A percentile compares a stretch with the other conserved stretches of the same genome.
These are phyloP conservation scores for Nymphalis polychloros DNA, from an alignment of 2,888 invertebrate species.

Conservation along the genomic window DNA sequence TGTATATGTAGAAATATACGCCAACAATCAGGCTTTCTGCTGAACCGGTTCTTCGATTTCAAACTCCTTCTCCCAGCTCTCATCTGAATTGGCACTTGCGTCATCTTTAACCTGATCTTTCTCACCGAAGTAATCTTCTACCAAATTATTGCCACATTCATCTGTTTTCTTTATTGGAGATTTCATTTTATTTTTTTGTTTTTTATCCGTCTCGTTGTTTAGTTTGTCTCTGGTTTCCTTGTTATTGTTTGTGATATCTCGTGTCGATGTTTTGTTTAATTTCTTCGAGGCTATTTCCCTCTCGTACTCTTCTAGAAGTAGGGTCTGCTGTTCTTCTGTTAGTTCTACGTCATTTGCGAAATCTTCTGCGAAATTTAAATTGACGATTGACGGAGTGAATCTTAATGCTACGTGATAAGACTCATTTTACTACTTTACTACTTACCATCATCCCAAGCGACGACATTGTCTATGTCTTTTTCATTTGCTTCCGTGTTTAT, in stretches of 20 bases:
- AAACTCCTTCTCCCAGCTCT: slow-evolving; percentile 84
- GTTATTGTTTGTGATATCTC: slow-evolving; percentile 67
- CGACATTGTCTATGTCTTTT: slow-evolving; percentile 55
- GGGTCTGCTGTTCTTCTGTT: slow-evolving; percentile 86
- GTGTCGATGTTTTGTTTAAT: slow-evolving; percentile 28
- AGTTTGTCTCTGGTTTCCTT: slow-evolving; percentile 50
- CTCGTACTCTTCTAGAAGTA: slow-evolving; percentile 86
- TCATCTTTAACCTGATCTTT: slow-evolving; percentile 70
- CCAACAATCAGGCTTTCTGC: slow-evolving; percentile 58
- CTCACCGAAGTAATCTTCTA: slow-evolving; percentile 79
- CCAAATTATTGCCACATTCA: slow-evolving; percentile 72
- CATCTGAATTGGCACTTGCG: slow-evolving; percentile 78
- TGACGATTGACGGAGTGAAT: slow-evolving; percentile 1
- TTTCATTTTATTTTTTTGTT: slow-evolving; percentile 53
- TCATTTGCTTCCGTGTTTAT: slow-evolving; percentile 53
- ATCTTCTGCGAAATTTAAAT: slow-evolving; percentile 72
- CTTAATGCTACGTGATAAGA: slow-evolving; percentile 18
- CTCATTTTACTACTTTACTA: slow-evolving; percentile 28
- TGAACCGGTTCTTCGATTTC: slow-evolving; percentile 72
- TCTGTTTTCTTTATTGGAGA: slow-evolving; percentile 69
- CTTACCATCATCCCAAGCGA: slow-evolving; percentile 79
- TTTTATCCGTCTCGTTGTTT: slow-evolving; percentile 48
- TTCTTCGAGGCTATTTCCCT: slow-evolving; percentile 81
- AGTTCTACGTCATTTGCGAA: slow-evolving; percentile 85
- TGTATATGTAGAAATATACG: slow-evolving; percentile 13